Base-by-base conservation (phyloP, 2,888 invertebrate species). In the Agrilus biguttatus region DNA sequence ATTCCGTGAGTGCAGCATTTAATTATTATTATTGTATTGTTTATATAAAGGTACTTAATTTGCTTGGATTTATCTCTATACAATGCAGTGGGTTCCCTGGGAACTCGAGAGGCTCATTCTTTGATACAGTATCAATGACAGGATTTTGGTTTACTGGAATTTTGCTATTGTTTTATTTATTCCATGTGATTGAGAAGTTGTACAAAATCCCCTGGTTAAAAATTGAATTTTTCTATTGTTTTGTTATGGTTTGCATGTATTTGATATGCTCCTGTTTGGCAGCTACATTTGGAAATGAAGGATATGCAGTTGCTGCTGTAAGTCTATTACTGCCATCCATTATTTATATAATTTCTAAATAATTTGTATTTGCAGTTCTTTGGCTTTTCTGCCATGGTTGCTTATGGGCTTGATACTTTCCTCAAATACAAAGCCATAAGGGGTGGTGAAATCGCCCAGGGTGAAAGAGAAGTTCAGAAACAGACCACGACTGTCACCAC, bases 101-200 rank as follows among this genome's bases (percentile, higher is more conserved):
- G 48, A 60, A 67, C 38, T 69, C 77, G 42, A 73, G 78, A 47
- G 83, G 81, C 39, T 71, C 75, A 42, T 88, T 76, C 75, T 88
- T 83, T 68, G 79, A 78, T 59, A 79, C 80, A 56, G 78, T 90
- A 41, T 72, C 89, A 1, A 84, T 88, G 80, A 75, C 77, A 14
- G 90, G 83, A 14, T 84, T 92, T 63, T 88, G 88, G 83, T 80
- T 86, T 58, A 86, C 87, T 6, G 79, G 80, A 33, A 78, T 86
- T 49, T 67, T 91, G 41, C 71, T 91, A 13, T 75, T 77, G 2
- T 72, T 88, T 45, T 92, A 91, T 62, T 61, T 89, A 47, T 87
- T 90, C 66, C 90, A 91, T 61, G 72, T 90, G 21, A 74, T 91
- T 47, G 91, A 91, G 67, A 84, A 83, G 63, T 78, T 84, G 60